Base-by-base conservation (phyloP, 2,113 vertebrate species). In the Brachypteracias leptosomus region DNA sequence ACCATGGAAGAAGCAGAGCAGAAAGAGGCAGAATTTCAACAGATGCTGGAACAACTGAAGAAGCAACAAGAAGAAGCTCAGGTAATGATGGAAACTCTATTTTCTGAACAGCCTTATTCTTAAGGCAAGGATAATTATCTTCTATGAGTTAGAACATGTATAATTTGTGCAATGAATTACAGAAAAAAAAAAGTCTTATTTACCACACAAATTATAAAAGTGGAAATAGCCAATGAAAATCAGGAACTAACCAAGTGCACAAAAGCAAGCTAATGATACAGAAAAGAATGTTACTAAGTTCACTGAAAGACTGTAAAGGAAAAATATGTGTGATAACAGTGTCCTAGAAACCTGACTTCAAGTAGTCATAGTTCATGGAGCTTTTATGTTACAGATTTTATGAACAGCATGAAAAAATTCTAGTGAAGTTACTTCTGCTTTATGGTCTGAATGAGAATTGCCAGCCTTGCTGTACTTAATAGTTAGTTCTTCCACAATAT, bases 1-100 rank as follows among this genome's bases (percentile, higher is more conserved):
- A 99, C 98, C 1, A 38, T 99, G 55, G 98, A 99, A 90, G 99
- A 99, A 94, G 98, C 98, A 16, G 97, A 98, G 42, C 98, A 99
- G 97, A 99, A 99, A 90, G 99, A 99, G 46, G 98, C 98, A n/a
- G 98, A 99, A 96, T 99, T 98, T 95, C 98, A 99, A 74, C 98
- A 98, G 35, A 99, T 99, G 98, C 84, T 99, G 6, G 99, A 99
- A 84, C 99, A 99, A 92, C 95, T 99, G 33, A 99, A 97, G 88
- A 98, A 95, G 51, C 99, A 99, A 71, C 99, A 99, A 63, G 99
- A 99, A 86, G 99, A 99, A 31, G 98, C 98, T 72, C 99, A 99
- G 99, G 99, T 99, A 78, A 62, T 75, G 35, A 67, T 18, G 9
- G 38, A 94, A 85, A 62, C 16, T 55, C 1, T 80, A 36, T 16